Percentiles rank a stretch among this genome's conserved stretches.
Conservation (phyloP, 1,140 invertebrate species). For the Solen grandis region DNA sequence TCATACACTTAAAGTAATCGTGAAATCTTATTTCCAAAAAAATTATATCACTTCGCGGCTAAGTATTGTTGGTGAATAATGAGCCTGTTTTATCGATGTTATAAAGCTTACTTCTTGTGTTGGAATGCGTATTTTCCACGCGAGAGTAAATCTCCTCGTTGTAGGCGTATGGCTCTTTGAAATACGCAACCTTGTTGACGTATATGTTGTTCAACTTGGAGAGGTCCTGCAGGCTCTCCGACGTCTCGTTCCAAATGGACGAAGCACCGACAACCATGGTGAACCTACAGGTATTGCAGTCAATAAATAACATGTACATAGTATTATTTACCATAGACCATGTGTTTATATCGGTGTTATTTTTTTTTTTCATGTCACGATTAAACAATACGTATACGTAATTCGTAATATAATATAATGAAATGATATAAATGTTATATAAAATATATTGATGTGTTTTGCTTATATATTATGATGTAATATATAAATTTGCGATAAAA, state of each 20-base stretch:
- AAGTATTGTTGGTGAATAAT: too few relatives aligned
- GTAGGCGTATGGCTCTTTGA: constrained; percentile 44
- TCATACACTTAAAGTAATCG: too few relatives aligned
- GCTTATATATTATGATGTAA: not conserved
- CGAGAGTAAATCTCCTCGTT: constrained; percentile 36
- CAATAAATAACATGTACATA: too few relatives aligned
- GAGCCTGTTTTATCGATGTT: too few relatives aligned
- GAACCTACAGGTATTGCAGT: too few relatives aligned
- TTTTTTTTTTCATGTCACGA: not conserved
- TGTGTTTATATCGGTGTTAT: not conserved
- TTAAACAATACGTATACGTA: not conserved
- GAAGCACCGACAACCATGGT: constrained; percentile 92
- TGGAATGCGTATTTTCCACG: constrained; percentile 50
- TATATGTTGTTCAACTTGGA: constrained; percentile 88
- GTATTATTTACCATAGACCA: too few relatives aligned
- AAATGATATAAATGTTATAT: not conserved
- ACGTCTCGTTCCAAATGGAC: constrained; percentile 87
- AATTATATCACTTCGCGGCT: too few relatives aligned
- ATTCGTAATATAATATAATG: not conserved
- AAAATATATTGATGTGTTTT: not conserved
- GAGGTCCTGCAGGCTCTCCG: constrained; percentile 87
- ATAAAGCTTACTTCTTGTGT: constrained; percentile 86
- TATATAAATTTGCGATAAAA: too few relatives aligned
- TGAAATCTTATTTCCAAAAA: too few relatives aligned
- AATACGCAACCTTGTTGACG: constrained; percentile 77